phyloP scores from a whole-genome alignment of 1,140 invertebrate genomes.

The Anadara kagoshimensis region DNA sequence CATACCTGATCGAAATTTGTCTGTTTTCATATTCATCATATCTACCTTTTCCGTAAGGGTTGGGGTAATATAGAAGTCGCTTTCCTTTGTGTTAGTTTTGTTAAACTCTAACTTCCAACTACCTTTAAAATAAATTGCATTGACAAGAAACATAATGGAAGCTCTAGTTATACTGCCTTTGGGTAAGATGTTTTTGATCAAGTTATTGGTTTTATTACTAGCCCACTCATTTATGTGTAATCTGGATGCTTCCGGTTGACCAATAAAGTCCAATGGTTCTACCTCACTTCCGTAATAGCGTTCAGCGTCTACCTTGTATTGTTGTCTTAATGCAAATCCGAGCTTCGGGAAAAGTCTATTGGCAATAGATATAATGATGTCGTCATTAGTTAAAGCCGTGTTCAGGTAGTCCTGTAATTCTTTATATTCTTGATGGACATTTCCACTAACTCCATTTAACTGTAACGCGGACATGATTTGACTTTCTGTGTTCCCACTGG shows the following conservation, averaged over 20 bases:
- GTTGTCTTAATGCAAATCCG: constrained; percentile 8
- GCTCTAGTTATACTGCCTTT: constrained; percentile 69
- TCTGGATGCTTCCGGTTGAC: constrained; percentile 44
- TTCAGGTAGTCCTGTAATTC: constrained; percentile 9
- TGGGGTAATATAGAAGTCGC: constrained; percentile 20
- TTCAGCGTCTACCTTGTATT: constrained; percentile 11
- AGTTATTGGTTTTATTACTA: constrained; percentile 78
- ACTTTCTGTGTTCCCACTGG: constrained; percentile 80
- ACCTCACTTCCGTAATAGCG: constrained; percentile 28
- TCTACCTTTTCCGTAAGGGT: constrained; percentile 27
- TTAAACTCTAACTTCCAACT: constrained; percentile 83
- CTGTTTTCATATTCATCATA: constrained; percentile 38
- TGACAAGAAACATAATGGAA: constrained; percentile 82
- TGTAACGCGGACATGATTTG: constrained; percentile 74
- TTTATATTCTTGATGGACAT: constrained; percentile 24
- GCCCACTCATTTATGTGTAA: constrained; percentile 82
- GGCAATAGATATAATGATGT: constrained; percentile 78
- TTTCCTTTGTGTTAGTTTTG: constrained; percentile 74
- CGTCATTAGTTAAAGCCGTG: constrained; percentile 80
- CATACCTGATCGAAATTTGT: constrained; percentile 39
- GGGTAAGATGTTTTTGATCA: constrained; percentile 79
- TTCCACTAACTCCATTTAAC: constrained; percentile 5
- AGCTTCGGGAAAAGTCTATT: constrained; percentile 77
- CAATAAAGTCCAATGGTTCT: constrained; percentile 26
- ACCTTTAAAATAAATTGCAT: constrained; percentile 86